phyloP scores from a whole-genome alignment of 2,113 vertebrate genomes.

The Microtus pennsylvanicus region DNA sequence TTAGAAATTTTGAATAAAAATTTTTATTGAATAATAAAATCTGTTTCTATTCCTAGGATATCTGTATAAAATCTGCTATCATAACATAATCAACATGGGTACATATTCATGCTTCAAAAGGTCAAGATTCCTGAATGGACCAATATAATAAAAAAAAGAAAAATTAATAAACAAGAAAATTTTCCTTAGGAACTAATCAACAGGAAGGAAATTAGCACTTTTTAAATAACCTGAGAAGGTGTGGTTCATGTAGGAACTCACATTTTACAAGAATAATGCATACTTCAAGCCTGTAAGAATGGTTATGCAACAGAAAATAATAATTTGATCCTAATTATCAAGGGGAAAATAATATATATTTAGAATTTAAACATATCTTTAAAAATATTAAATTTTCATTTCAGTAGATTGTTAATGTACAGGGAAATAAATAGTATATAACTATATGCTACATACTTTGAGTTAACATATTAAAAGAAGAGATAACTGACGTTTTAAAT shows the following conservation, averaged over 20 bases:
- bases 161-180: neutral
- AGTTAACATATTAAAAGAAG: neutral
- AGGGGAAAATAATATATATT: neutral
- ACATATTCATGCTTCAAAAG: neutral
- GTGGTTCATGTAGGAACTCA: neutral
- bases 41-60: neutral
- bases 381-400: neutral
- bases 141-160: neutral
- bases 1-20: neutral
- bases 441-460: too few species aligned
- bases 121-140: neutral
- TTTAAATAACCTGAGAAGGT: neutral
- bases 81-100: neutral
- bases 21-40: neutral
- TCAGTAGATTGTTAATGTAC: neutral
- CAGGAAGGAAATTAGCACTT: neutral
- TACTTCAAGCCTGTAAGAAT: neutral
- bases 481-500: neutral
- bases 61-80: neutral
- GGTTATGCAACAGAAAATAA: neutral
- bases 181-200: neutral
- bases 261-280: accelerated
- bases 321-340: neutral
- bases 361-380: neutral
- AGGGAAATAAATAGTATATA: neutral